Base-by-base conservation (phyloP, 2,797 vertebrate genomes). In the Bovichtus variegatus region DNA sequence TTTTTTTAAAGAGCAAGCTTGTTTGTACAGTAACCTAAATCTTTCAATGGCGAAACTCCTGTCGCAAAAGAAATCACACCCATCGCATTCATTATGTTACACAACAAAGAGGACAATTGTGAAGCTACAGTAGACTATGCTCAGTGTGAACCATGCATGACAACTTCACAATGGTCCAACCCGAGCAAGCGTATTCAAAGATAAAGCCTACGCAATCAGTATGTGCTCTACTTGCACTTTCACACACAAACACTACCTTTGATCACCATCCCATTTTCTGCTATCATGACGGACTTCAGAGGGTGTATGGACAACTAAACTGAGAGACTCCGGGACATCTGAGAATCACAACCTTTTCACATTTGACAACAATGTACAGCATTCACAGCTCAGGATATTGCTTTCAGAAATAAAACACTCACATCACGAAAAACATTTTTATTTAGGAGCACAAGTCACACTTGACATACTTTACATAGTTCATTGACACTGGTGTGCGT, bases 221-320 rank as follows among this genome's bases (percentile, higher is more conserved):
- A 68, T 82, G 85, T 86, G 87, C 81, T 71, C 61, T 29, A 55
- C 11, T 60, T 76, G 65, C 90, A 86, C 92, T 93, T 89, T 91
- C 69, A 83, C 90, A 81, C 77, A 87, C 86, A 86, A 83, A 87
- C 71, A 55, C 69, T 54, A 91, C 92, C 91, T 93, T 93, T 93
- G 83, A 77, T 71, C 90, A 40, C 65, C 78, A 72, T 74, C 78
- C 82, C 63, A 65, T 63, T 81, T 77, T 73, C 53, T 61, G 53
- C 54, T 65, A 29, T 44, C 25, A 65, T n/a, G 78, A 36, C 40
- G 81, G 51, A 71, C 78, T 57, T 85, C 62, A 54, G 58, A 46
- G 76, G 63, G 71, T 55, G 54, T 61, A 47, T 71, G 23, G 65
- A 34, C 60, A 62, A 71, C 63, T 62, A 51, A 83, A 78, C 62